Conservation (phyloP, 2,113 vertebrate genomes). For the Girardinichthys multiradiatus region DNA sequence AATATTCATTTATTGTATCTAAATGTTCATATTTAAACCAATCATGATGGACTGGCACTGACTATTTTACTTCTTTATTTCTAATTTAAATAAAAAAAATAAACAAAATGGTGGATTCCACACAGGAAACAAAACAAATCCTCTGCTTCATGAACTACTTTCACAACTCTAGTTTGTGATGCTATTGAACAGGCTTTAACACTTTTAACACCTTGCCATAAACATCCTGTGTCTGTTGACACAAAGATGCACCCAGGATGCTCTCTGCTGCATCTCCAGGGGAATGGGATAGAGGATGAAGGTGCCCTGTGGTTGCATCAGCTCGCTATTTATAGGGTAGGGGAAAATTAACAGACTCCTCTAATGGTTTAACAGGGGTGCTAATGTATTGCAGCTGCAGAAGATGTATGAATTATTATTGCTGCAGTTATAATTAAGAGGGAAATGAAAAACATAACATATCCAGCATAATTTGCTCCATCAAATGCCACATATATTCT, state of each 20-base stretch:
- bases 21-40: background rate
- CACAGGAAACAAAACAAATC: background rate
- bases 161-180: background rate
- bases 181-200: background rate
- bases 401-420: conserved; percentile 12
- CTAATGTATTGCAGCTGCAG: conserved; percentile 35
- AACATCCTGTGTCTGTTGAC: conserved; percentile 32
- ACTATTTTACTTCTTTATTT: background rate
- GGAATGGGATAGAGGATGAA: conserved; percentile 25
- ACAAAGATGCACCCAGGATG: conserved; percentile 32
- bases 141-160: background rate
- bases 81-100: background rate
- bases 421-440: background rate
- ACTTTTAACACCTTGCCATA: background rate
- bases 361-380: conserved; percentile 24
- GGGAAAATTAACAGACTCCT: conserved; percentile 28
- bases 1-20: background rate
- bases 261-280: conserved; percentile 15
- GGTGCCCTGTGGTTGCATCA: conserved; percentile 39
- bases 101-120: background rate
- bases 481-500: background rate
- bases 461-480: background rate
- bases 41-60: conserved; percentile 15
- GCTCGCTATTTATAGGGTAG: conserved; percentile 33
- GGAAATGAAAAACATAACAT: conserved; percentile 1